A percentile compares a stretch with the other conserved stretches of the same genome.
Evolutionary conservation across 2,888 invertebrate genomes (phyloP).

Genomic region (Carpatolechia fugitivella): DNA sequence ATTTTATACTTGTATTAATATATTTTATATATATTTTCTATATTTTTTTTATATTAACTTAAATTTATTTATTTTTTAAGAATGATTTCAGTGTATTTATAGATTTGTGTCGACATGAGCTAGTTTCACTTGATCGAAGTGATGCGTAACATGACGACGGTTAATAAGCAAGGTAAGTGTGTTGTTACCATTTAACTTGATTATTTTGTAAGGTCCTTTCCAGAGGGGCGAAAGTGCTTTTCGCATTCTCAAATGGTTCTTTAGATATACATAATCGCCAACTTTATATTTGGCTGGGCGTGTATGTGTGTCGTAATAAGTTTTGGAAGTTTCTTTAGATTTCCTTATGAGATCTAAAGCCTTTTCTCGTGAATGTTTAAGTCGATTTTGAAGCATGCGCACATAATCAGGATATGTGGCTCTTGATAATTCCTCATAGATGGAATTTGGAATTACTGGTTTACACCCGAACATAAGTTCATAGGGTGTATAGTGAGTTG

Average conservation of each 20-base stretch:
- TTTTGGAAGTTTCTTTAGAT: constrained; percentile 35
- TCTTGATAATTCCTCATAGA: not conserved
- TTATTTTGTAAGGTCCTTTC: constrained; percentile 32
- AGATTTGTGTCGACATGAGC: no score
- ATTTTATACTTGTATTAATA: no score
- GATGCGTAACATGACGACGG: no score
- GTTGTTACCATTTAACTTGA: constrained; percentile 28
- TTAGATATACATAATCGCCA: constrained; percentile 25
- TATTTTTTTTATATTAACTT: no score
- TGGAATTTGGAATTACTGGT: constrained; percentile 22
- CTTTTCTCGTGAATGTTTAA: constrained; percentile 27
- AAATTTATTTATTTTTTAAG: no score
- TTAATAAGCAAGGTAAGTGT: constrained; percentile 16
- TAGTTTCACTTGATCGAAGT: no score
- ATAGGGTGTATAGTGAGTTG: constrained; percentile 35
- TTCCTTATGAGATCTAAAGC: constrained; percentile 28
- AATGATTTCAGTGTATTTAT: no score
- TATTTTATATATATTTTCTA: no score
- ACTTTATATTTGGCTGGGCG: constrained; percentile 19
- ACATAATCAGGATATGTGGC: constrained; percentile 31
- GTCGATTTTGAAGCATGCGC: constrained; percentile 28
- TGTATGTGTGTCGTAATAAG: constrained; percentile 24
- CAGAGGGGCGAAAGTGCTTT: constrained; percentile 29
- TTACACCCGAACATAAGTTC: constrained; percentile 38
- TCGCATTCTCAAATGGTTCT: constrained; percentile 24